Conservation (phyloP, 2,888 invertebrate species). For the Lumbricus terrestris region DNA sequence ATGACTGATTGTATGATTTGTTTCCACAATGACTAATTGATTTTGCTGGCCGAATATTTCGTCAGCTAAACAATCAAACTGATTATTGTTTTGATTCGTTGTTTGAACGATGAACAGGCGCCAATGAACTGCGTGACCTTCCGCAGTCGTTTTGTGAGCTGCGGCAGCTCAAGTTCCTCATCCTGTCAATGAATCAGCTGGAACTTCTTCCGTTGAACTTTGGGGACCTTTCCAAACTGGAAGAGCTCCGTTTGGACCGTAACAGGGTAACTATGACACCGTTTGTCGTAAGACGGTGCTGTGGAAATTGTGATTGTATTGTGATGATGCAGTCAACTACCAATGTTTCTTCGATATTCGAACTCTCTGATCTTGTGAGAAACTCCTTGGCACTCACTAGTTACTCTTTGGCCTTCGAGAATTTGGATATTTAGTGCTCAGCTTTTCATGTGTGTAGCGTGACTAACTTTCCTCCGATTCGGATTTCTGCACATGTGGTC, state of each 20-base stretch:
- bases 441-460: too few relatives aligned
- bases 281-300: too few relatives aligned
- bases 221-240: slow-evolving; percentile 46
- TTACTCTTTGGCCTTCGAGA: too few relatives aligned
- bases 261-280: slow-evolving; percentile 44
- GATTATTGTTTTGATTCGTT: background rate
- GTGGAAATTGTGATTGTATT: too few relatives aligned
- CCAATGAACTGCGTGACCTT: slow-evolving; percentile 46
- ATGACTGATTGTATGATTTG: background rate
- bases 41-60: background rate
- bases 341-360: too few relatives aligned
- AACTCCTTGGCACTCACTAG: too few relatives aligned
- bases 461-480: too few relatives aligned
- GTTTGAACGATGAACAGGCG: slow-evolving; percentile 42
- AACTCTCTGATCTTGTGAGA: too few relatives aligned
- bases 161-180: slow-evolving; percentile 42
- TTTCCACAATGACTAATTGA: background rate
- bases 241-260: slow-evolving; percentile 48
- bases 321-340: too few relatives aligned
- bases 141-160: slow-evolving; percentile 50
- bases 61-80: too few relatives aligned
- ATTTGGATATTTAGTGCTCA: too few relatives aligned
- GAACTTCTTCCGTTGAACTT: slow-evolving; percentile 45
- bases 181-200: slow-evolving; percentile 47
- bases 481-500: too few relatives aligned